Evolutionary conservation across 1,140 invertebrate species (phyloP), one percentile per base, ranked within the genome.

Genomic region (Euschistus heros): DNA sequence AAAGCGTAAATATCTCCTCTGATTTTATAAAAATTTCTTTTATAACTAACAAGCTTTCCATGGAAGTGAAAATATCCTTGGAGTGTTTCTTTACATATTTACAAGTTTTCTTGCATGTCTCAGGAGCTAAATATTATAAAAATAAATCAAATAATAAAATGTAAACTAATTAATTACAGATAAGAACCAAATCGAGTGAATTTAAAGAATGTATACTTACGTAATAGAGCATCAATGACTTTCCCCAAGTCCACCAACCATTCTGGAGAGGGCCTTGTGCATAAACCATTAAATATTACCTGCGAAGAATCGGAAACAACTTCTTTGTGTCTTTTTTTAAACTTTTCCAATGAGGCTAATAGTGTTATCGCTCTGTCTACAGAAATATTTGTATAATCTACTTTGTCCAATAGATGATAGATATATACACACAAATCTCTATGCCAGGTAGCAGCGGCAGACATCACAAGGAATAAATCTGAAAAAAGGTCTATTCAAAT

Each of bases 361-460:
- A 57, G 24, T 2, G 54, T 57, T 24, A 57, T 14, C 5, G 24
- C 6, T 27, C 54, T 57, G 10, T 57, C 54, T 57, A 57, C 54
- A 24, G 54, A 24, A 24, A 57, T 26, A 7, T 24, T 22, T 8
- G 4, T 24, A 27, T 24, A 57, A 26, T 57, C 54, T 24, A 26
- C 24, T 17, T 57, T 24, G 15, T 57, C 54, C 6, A 57, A 26
- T 4, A 24, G 24, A 24, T 18, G 18, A 15, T 24, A 26, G 10
- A 57, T 24, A 57, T 27, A 57, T 24, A 57, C 24, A 26, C 54
- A 57, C 0, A 57, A 57, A 17, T 57, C 54, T 57, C 26, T 22
- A 27, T 57, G 15, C 54, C 54, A 57, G 15, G 6, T 24, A 57
- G 18, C 15, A 24, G 24, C 18, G 8, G 24, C 10, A 26, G 18